Conservation (phyloP, 23 tunicate genomes). For the Clavelina lepadiformis region DNA sequence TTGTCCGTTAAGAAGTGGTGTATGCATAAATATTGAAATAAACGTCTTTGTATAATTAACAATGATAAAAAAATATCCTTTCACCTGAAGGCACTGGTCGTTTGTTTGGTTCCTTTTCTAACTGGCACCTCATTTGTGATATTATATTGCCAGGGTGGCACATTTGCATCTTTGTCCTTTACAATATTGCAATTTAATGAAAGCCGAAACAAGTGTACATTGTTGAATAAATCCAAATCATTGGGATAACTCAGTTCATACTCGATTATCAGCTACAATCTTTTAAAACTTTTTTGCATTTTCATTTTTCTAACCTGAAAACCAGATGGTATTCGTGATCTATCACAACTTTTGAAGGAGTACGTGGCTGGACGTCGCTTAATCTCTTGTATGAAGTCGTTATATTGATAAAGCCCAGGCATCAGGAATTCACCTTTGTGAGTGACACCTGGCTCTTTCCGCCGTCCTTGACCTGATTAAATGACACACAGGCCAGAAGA, state of each 20-base stretch:
- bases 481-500: not conserved
- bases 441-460: slow-evolving; percentile 15
- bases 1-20: too few relatives aligned
- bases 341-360: slow-evolving; percentile 62
- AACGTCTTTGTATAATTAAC: too few relatives aligned
- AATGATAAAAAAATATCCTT: not conserved
- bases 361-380: slow-evolving; percentile 25
- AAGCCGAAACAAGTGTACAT: too few relatives aligned
- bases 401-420: slow-evolving; percentile 60
- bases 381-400: slow-evolving; percentile 25
- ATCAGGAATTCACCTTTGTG: slow-evolving; percentile 40
- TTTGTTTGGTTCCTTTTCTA: not conserved
- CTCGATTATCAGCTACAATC: too few relatives aligned
- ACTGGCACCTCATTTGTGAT: slow-evolving; percentile 15
- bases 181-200: too few relatives aligned
- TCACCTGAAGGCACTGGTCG: slow-evolving; percentile 43
- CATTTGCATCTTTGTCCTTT: slow-evolving; percentile 66
- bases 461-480: slow-evolving; percentile 49
- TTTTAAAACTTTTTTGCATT: too few relatives aligned
- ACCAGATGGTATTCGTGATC: slow-evolving; percentile 43
- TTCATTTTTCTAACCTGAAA: slow-evolving; percentile 23
- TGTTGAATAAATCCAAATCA: too few relatives aligned
- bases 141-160: slow-evolving; percentile 76
- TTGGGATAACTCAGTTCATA: too few relatives aligned
- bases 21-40: too few relatives aligned